Conservation (phyloP, 2,797 vertebrate species). For the Babyrousa celebensis region DNA sequence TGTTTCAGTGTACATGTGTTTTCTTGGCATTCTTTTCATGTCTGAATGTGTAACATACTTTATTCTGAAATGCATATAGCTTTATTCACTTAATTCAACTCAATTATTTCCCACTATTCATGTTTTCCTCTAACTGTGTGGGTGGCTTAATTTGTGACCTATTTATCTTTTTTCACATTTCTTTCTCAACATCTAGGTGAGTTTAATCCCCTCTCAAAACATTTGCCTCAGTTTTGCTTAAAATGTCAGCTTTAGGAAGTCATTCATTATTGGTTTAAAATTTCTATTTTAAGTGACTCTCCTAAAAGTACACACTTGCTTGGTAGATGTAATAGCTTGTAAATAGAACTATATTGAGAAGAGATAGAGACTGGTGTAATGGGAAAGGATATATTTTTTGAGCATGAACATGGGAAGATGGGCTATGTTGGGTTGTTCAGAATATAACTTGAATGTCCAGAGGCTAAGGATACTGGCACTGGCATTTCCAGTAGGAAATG, state of each 20-base stretch:
- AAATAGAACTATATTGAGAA: conserved; percentile 13
- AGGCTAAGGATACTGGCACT: neutral
- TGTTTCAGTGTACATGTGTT: neutral
- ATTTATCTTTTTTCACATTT: neutral
- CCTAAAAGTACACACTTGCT: conserved; percentile 35
- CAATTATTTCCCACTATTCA: conserved; percentile 15
- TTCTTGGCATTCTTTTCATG: neutral
- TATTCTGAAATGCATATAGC: neutral
- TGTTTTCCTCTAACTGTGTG: neutral
- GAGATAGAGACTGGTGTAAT: neutral
- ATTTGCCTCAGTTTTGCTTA: neutral
- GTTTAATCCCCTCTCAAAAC: neutral
- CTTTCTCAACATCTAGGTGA: neutral
- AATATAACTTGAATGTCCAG: conserved; percentile 36
- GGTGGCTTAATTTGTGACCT: neutral
- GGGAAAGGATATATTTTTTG: neutral
- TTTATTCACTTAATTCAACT: neutral
- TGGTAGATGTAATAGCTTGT: neutral
- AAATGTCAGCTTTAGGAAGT: neutral
- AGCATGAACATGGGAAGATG: neutral
- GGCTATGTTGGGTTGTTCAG: neutral
- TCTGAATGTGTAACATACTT: neutral
- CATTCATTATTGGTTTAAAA: conserved; percentile 20
- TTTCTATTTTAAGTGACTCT: conserved; percentile 46
- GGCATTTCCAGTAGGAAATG: neutral